Evolutionary conservation across 35 echinoderm and acorn worm species (phyloP), one percentile per base, ranked within the genome.

Genomic region (Apostichopus parvimensis): DNA sequence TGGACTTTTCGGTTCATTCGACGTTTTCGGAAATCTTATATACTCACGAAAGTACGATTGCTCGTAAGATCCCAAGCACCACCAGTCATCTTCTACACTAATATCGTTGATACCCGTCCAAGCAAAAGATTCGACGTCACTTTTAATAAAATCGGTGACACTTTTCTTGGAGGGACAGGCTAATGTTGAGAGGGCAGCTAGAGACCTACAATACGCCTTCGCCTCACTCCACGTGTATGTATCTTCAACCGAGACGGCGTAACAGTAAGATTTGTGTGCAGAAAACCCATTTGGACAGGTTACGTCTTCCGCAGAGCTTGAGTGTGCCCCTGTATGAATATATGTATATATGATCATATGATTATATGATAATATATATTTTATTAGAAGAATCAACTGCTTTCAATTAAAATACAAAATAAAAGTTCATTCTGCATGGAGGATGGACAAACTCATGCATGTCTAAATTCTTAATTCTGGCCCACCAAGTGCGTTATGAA

Each of bases 201-300:
- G n/a, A 54, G 79, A 55, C 52, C n/a, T 6, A 82, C 79, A 82
- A 10, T 82, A 82, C 52, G 79, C 79, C 79, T 82, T 82, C 8
- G 79, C 79, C 17, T 13, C 79, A 25, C 54, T 9, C 79, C 79
- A 82, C 0, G 79, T 82, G 45, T 82, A 82, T 54, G 79, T 82
- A 55, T 82, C 79, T 8, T 82, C 79, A n/a, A 14, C 10, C 2
- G 79, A 82, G n/a, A 82, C 79, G 8, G 11, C 24, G 55, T 82
- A 82, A 53, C 79, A 82, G 12, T 53, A 55, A 18, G 45, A 45
- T 54, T 82, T 82, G 79, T 82, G 55, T 0, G 25, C 79, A 17
- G 79, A 55, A 56, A 82, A 82, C n/a, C 53, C 79, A 53, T 18
- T 15, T 3, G 79, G 79, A 54, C 79, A 82, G 79, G 0, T 14